Evolutionary conservation across 1,140 invertebrate species (phyloP).

Genomic region (Aphaenogaster floridana): DNA sequence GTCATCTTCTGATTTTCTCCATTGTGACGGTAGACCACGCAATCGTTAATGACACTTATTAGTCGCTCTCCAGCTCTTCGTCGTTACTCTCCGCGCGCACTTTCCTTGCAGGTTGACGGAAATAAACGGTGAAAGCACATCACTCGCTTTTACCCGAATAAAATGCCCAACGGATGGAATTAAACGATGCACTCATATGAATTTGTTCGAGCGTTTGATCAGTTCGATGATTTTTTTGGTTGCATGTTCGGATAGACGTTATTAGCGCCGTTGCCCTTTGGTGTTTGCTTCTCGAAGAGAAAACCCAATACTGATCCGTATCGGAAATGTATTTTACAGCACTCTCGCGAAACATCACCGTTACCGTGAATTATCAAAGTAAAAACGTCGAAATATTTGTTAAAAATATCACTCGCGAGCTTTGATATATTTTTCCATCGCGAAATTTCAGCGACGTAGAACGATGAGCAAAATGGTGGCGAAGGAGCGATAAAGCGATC

Average conservation of each 20-base stretch:
- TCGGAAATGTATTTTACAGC: background rate
- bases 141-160: conserved; percentile 71
- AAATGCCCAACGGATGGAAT: background rate
- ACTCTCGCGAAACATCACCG: background rate
- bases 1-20: conserved; percentile 76
- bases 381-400: background rate
- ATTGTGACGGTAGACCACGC: conserved; percentile 70
- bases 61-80: conserved; percentile 32
- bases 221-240: background rate
- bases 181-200: background rate
- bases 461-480: background rate
- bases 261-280: too few relatives aligned
- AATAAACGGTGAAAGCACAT: conserved; percentile 80
- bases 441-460: background rate
- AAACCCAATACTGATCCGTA: background rate
- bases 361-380: background rate
- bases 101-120: conserved; percentile 75
- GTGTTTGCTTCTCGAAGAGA: background rate
- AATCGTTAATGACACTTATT: conserved; percentile 73
- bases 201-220: background rate
- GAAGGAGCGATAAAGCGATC: background rate
- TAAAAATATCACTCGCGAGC: background rate
- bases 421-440: background rate
- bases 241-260: background rate
- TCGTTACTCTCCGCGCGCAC: conserved; percentile 27